Percentiles rank a stretch among this genome's conserved stretches.
phyloP scores from a whole-genome alignment of 2,113 vertebrate genomes.

The Orycteropus afer region DNA sequence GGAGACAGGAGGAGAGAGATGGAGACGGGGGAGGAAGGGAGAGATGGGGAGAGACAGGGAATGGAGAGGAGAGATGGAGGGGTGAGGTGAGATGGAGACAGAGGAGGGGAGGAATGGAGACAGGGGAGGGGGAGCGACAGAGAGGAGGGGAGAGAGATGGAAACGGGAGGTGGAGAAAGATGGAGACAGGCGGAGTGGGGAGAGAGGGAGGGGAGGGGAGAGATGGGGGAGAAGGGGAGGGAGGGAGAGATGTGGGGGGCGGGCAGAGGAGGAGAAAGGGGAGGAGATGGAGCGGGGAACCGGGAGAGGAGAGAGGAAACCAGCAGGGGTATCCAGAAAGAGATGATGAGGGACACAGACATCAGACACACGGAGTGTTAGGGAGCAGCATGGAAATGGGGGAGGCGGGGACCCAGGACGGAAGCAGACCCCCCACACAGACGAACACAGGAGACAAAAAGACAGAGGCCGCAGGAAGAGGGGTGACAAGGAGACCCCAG shows the following conservation, averaged over 20 bases:
- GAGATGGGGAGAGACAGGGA: neutral
- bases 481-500: neutral
- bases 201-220: too few species aligned
- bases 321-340: neutral
- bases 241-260: too few species aligned
- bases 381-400: fast-evolving
- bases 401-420: neutral
- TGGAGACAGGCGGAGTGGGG: too few species aligned
- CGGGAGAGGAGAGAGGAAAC: neutral
- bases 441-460: neutral
- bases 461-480: fast-evolving
- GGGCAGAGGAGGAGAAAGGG: neutral
- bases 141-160: too few species aligned
- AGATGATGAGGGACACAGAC: neutral
- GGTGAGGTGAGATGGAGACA: too few species aligned
- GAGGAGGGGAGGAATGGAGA: too few species aligned
- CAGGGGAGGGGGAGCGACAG: too few species aligned
- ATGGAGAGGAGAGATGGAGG: too few species aligned
- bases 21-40: too few species aligned
- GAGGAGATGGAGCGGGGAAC: neutral
- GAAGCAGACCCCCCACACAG: neutral
- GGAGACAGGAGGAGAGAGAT: too few species aligned
- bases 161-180: too few species aligned
- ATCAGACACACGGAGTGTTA: neutral
- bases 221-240: too few species aligned